Evolutionary conservation across 2,888 invertebrate genomes (phyloP), one percentile per base, ranked within the genome.

Genomic region (Timema cristinae): DNA sequence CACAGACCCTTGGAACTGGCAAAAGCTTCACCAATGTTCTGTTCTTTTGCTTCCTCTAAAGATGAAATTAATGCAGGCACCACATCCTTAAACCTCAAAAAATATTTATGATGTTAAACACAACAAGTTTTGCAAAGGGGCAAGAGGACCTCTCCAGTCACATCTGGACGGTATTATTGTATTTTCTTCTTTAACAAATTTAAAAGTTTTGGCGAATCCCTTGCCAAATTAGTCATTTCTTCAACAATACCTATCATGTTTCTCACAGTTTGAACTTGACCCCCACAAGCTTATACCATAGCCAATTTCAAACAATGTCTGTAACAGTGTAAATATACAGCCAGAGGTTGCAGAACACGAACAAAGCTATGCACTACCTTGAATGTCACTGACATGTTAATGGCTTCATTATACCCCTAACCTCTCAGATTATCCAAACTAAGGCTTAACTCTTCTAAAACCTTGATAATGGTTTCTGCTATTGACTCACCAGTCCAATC

Each of bases 161-260:
- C 63, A 16, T 63, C 15, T 63, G 63, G 63, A 63, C 63, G 16
- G 16, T 16, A 2, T 6, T 63, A 8, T 16, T 63, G 32, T 16
- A 63, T 63, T 63, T 63, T 63, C 47, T 63, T 63, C 47, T 16
- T 63, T 48, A 63, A 48, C 63, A 2, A 63, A 63, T 16, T 63
- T 16, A 10, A 63, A 16, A 32, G 2, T 9, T 63, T 63, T 13
- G 63, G 63, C 13, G 63, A 63, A 16, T 63, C 63, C 16, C 63
- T 63, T 47, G 13, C 63, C 6, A 63, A 63, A 47, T 63, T 63
- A 16, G 63, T 63, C 4, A 32, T 32, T 32, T 32, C 9, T 54
- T 54, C 11, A 54, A 54, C 54, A 54, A 54, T 54, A 4, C 54
- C 2, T 2, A 54, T n/a, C 54, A 54, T 54, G n/a, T 54, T 13